Percentiles rank a stretch among this genome's conserved stretches.
These are phyloP conservation scores for Sphaerolaimus hirsutus DNA, from an alignment of 2,888 invertebrate species.

Conservation along the genomic window DNA sequence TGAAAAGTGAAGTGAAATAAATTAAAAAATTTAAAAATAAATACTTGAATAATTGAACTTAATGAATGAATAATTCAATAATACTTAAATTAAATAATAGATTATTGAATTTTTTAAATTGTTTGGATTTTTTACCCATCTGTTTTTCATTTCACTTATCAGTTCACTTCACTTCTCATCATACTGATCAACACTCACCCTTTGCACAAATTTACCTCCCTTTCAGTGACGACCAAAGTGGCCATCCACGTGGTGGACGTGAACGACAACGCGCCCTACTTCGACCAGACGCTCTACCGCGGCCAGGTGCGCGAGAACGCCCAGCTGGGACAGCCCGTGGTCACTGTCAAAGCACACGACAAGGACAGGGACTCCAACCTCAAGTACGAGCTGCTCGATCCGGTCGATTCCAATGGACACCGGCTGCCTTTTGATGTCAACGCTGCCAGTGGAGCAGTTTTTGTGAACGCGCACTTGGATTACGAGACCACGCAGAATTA, in stretches of 20 bases:
- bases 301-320: constrained; percentile 11
- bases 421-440: constrained; percentile 18
- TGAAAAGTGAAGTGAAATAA: no score
- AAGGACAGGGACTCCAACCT: constrained; percentile 12
- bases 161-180: no score
- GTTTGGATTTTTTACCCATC: no score
- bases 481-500: constrained; percentile 30
- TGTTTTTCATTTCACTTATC: no score
- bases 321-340: constrained; percentile 9
- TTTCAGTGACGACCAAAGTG: constrained; percentile 48
- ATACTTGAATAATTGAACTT: no score
- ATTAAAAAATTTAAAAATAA: no score
- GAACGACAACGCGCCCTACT: constrained; percentile 90
- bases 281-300: constrained; percentile 36
- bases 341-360: constrained; percentile 18
- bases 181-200: no score
- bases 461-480: constrained; percentile 17
- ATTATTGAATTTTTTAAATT: no score
- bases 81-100: no score
- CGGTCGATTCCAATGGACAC: constrained; percentile 6
- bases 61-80: no score
- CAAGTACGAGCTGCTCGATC: not conserved
- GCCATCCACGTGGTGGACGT: constrained; percentile 91
- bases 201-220: no score
- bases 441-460: constrained; percentile 18